Percentiles rank a stretch among this genome's conserved stretches.
Evolutionary conservation across 2,888 invertebrate species (phyloP).

Genomic region (Hylaea fasciaria): DNA sequence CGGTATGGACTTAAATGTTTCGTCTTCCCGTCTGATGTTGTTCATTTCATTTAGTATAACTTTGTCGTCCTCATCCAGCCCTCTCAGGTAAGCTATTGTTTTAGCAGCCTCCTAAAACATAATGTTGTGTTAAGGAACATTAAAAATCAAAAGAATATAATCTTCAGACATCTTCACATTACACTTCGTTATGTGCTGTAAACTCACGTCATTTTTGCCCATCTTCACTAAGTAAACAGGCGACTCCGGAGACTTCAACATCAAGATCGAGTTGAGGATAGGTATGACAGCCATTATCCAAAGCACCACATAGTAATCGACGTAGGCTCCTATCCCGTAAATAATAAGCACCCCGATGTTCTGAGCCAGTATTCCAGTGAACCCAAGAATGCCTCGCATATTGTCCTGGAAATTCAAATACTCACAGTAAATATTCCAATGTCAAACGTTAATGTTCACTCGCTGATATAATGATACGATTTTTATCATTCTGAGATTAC

Average conservation of each 20-base stretch:
- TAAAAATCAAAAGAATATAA: no score
- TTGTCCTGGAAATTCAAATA: conserved; percentile 39
- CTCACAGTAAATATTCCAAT: background rate
- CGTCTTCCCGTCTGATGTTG: conserved; percentile 54
- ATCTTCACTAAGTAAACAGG: conserved; percentile 65
- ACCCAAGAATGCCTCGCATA: conserved; percentile 59
- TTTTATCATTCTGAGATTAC: no score
- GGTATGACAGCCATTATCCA: conserved; percentile 53
- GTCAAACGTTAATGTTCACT: no score
- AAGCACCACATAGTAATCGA: conserved; percentile 59
- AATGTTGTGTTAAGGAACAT: no score
- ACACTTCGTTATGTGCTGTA: background rate
- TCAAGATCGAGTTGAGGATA: conserved; percentile 47
- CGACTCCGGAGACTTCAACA: conserved; percentile 66
- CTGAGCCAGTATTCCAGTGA: conserved; percentile 52
- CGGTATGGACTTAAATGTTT: conserved; percentile 58
- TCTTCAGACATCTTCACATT: no score
- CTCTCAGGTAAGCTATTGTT: conserved; percentile 58
- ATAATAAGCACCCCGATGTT: conserved; percentile 59
- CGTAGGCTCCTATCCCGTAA: conserved; percentile 59
- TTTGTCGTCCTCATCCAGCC: conserved; percentile 53
- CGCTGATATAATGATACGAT: no score
- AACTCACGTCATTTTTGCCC: conserved; percentile 59
- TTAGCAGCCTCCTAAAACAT: conserved; percentile 57
- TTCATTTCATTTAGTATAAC: conserved; percentile 54